These are phyloP conservation scores for Drosophila mettleri DNA, from an alignment of 2,888 invertebrate species.

Conservation along the genomic window DNA sequence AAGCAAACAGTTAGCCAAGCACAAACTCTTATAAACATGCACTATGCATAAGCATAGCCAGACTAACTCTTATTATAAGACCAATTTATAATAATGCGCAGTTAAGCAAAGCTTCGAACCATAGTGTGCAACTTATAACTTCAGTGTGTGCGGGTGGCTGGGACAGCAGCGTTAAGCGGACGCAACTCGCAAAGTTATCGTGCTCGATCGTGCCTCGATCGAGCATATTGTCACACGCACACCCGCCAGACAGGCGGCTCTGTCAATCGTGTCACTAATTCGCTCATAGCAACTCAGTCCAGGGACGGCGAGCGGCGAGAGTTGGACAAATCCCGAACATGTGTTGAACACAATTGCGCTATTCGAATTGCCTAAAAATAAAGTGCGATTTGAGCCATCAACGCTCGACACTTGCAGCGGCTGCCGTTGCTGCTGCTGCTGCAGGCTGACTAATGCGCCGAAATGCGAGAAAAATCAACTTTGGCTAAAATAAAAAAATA, in stretches of 20 bases:
- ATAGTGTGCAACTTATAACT: background rate
- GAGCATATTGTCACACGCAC: background rate
- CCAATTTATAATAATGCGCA: too few species aligned
- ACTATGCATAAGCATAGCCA: too few species aligned
- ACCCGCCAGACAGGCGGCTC: too few species aligned
- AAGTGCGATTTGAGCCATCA: slow-evolving; percentile 43
- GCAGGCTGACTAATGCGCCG: slow-evolving; percentile 69
- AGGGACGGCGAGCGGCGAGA: background rate
- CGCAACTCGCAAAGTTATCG: background rate
- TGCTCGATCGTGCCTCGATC: background rate
- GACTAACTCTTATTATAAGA: too few species aligned
- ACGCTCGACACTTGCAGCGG: slow-evolving; percentile 40
- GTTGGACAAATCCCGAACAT: slow-evolving; percentile 21
- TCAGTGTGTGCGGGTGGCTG: background rate
- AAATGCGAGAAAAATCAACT: slow-evolving; percentile 56
- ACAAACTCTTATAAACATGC: background rate
- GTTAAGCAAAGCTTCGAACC: background rate
- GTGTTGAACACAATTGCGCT: slow-evolving; percentile 29
- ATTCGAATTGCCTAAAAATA: slow-evolving; percentile 44
- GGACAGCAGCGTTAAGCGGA: background rate
- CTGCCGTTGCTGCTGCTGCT: slow-evolving; percentile 40
- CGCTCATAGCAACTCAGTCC: background rate
- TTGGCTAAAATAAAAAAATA: slow-evolving; percentile 33
- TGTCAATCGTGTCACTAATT: background rate
- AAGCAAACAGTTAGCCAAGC: background rate